Percentiles rank a stretch among this genome's conserved stretches.
Evolutionary conservation across 2,888 invertebrate species (phyloP).

Genomic region (Drosophila mimetica): DNA sequence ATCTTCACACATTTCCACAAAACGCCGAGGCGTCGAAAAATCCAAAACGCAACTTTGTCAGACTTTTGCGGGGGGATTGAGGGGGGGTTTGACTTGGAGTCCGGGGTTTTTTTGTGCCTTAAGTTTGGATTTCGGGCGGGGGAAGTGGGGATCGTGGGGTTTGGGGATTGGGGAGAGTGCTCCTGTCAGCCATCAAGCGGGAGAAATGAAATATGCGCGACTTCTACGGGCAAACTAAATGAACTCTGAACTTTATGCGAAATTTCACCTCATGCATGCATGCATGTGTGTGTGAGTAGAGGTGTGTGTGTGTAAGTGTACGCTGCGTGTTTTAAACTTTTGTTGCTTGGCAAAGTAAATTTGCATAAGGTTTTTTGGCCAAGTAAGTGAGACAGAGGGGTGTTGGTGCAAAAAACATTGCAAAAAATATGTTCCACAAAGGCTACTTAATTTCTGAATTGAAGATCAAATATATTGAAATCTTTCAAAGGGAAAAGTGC

Average conservation of each 20-base stretch:
- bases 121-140: too few species aligned
- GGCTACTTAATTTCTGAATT: too few species aligned
- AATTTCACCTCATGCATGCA: conserved; percentile 28
- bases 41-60: conserved; percentile 50
- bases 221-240: conserved; percentile 31
- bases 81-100: not conserved
- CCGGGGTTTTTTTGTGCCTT: not conserved
- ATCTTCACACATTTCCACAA: conserved; percentile 18
- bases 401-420: not conserved
- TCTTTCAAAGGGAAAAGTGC: too few species aligned
- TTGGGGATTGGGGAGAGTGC: not conserved
- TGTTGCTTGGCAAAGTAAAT: conserved; percentile 42
- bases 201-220: conserved; percentile 50
- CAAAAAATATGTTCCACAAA: not conserved
- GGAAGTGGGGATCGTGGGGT: too few species aligned
- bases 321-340: conserved; percentile 46
- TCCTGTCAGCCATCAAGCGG: conserved; percentile 45
- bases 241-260: conserved; percentile 50
- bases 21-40: conserved; percentile 29
- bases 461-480: too few species aligned
- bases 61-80: not conserved
- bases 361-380: conserved; percentile 41
- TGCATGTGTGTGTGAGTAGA: not conserved
- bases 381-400: conserved; percentile 3
- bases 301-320: conserved; percentile 11